Base-by-base conservation (phyloP, 2,113 vertebrate species). In the Echinops telfairi region DNA sequence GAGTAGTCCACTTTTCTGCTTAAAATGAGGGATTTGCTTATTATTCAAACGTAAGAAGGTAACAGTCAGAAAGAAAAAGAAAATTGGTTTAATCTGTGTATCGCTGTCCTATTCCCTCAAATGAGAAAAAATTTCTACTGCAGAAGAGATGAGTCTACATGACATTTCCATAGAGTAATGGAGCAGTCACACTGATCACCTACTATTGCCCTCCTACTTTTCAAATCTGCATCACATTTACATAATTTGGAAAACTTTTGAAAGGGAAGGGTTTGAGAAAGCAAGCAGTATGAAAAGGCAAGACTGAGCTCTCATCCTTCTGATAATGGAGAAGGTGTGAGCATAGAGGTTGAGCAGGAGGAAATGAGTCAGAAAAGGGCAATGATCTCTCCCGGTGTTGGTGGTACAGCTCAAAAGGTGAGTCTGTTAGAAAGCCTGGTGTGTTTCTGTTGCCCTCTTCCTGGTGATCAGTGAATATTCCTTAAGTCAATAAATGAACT, bases 1-100 rank as follows among this genome's bases (percentile, higher is more conserved):
- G 38, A 83, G 73, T 86, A 86, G 83, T 85, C 68, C 64, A 85
- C 57, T 71, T 78, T 36, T 53, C 15, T 95, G 68, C 23, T 89
- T 88, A 47, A 86, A 89, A 73, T 68, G 80, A 89, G n/a, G 12
- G 15, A 80, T 84, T 66, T 86, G 12, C 17, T 83, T 89, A 66
- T 57, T 71, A 93, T 84, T 86, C 77, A 86, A 73, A 70, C 20
- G 25, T 19, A 33, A 73, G 40, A 86, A 84, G 20, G 3, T 27
- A 58, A 31, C 16, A 78, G 23, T 23, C n/a, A 83, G 81, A 38
- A 85, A 94, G 91, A 58, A 25, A 36, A 40, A 40, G 73, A 77
- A 43, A 20, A 73, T 36, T 2, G 17, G 22, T 6, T 62, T 62
- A 62, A 62, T 62, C 25, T 58, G 85, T 38, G 58, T 83, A 80